Evolutionary conservation across 1,140 invertebrate genomes (phyloP).

Genomic region (Aphelinus certus): DNA sequence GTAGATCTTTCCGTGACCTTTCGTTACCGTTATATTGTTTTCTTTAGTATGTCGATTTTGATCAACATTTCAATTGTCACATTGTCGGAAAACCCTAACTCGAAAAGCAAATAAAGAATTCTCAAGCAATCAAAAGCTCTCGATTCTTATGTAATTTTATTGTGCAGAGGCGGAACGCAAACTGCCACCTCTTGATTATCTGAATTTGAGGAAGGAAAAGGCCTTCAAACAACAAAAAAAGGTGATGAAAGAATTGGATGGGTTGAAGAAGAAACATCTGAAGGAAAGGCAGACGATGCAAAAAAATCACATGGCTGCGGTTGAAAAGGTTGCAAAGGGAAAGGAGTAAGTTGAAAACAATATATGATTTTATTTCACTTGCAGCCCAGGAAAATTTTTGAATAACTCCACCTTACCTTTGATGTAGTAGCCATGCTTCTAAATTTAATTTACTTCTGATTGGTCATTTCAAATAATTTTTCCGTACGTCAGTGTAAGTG

Average conservation of each 20-base stretch:
- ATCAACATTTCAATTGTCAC: background rate
- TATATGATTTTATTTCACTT: too few species aligned
- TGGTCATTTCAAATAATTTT: slow-evolving; percentile 16
- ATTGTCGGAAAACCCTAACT: background rate
- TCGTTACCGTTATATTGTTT: too few species aligned
- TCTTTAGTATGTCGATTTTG: too few species aligned
- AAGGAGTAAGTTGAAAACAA: slow-evolving; percentile 74
- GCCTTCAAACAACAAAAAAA: slow-evolving; percentile 93
- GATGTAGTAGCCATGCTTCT: too few species aligned
- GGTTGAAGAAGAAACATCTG: slow-evolving; percentile 88
- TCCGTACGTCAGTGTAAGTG: slow-evolving; percentile 73
- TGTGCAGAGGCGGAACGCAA: slow-evolving; percentile 69
- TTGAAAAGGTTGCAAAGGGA: slow-evolving; percentile 93
- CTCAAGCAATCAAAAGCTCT: background rate
- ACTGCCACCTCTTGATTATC: slow-evolving; percentile 91
- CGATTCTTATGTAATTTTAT: background rate
- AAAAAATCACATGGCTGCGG: slow-evolving; percentile 89
- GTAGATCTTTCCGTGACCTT: too few species aligned
- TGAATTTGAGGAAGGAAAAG: slow-evolving; percentile 90
- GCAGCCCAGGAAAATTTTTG: too few species aligned
- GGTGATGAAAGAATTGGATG: slow-evolving; percentile 93
- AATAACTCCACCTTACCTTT: too few species aligned
- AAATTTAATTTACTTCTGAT: background rate
- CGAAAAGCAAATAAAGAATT: too few species aligned
- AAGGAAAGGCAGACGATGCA: slow-evolving; percentile 93